Percentiles rank a stretch among this genome's conserved stretches.
Evolutionary conservation across 2,888 invertebrate genomes (phyloP).

Genomic region (Parnassius smintheus): DNA sequence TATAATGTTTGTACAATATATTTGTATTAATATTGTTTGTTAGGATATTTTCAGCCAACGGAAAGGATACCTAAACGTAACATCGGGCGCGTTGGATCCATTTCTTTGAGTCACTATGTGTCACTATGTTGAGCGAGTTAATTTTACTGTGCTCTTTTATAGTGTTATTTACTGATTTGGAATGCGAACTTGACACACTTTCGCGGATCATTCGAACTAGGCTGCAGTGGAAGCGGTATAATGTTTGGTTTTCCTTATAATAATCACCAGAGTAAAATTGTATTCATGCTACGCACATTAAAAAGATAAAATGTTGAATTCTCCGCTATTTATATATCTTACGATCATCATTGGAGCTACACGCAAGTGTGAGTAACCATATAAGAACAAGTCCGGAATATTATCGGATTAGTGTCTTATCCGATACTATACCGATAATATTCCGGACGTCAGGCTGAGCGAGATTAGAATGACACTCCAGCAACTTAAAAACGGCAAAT

Average conservation of each 20-base stretch:
- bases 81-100: constrained; percentile 33
- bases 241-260: constrained; percentile 13
- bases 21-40: background rate
- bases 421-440: no score
- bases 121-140: constrained; percentile 33
- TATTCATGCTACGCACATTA: background rate
- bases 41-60: constrained; percentile 12
- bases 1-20: background rate
- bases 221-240: background rate
- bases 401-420: no score
- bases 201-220: constrained; percentile 13
- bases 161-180: constrained; percentile 40
- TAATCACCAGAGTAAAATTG: background rate
- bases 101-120: constrained; percentile 30
- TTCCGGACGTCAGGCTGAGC: no score
- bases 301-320: background rate
- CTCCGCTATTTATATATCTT: no score
- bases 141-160: constrained; percentile 40
- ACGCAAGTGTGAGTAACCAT: no score
- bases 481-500: no score
- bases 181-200: constrained; percentile 47
- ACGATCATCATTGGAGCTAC: no score
- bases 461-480: no score
- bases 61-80: constrained; percentile 11
- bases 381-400: no score